A percentile compares a stretch with the other conserved stretches of the same genome.
Conservation (phyloP, 2,797 vertebrate genomes). For the Sebastes iracundus region DNA sequence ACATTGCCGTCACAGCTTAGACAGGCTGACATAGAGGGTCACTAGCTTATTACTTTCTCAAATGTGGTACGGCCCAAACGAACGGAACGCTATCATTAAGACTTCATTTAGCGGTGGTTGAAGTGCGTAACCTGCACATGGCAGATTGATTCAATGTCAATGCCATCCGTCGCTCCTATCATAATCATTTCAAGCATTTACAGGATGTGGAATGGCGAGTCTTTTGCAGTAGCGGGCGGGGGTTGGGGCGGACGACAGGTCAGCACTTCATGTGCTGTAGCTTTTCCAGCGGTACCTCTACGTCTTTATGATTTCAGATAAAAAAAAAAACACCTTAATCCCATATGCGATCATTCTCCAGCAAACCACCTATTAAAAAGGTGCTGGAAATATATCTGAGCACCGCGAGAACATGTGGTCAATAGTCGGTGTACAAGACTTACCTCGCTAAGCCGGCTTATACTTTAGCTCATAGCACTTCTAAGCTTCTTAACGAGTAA, state of each 20-base stretch:
- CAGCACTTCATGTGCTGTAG: neutral
- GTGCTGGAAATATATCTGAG: conserved; percentile 46
- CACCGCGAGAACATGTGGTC: conserved; percentile 63
- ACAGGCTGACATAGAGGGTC: conserved; percentile 57
- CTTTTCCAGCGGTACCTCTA: conserved; percentile 14
- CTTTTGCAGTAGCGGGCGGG: neutral
- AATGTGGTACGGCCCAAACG: conserved; percentile 21
- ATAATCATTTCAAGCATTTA: conserved; percentile 49
- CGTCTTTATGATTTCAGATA: conserved; percentile 19
- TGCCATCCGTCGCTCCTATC: conserved; percentile 11
- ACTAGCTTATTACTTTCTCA: conserved; percentile 48
- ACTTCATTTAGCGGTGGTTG: conserved; percentile 21
- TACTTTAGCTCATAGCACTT: conserved; percentile 75
- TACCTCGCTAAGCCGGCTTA: conserved; percentile 78
- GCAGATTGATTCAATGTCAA: conserved; percentile 26
- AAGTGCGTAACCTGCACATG: neutral
- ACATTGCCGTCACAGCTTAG: conserved; percentile 52
- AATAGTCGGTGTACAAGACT: conserved; percentile 73
- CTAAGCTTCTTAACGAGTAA: conserved; percentile 81
- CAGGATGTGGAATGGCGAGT: conserved; percentile 17
- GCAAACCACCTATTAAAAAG: conserved; percentile 34
- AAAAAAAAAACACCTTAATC: conserved; percentile 25
- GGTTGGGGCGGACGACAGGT: conserved; percentile 11
- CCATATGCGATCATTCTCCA: conserved; percentile 15
- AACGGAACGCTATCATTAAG: conserved; percentile 37